Percentiles rank a stretch among this genome's conserved stretches.
These are phyloP conservation scores for Meiosimyza platycephala DNA, from an alignment of 2,888 invertebrate species.

Conservation along the genomic window DNA sequence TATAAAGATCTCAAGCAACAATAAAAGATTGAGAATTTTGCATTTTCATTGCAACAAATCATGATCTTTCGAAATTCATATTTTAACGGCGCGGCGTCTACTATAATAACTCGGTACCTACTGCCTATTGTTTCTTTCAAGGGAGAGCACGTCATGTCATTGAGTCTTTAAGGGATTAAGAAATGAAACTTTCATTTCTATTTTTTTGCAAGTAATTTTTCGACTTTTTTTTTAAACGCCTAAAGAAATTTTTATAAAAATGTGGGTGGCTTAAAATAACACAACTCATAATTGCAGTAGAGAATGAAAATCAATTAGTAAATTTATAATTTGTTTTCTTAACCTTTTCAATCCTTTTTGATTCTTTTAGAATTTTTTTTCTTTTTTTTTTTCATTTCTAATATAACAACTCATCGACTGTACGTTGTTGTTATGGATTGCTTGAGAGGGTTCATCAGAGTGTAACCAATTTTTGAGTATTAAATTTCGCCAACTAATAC, in stretches of 20 bases:
- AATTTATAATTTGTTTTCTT: conserved; percentile 47
- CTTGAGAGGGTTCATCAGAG: conserved; percentile 49
- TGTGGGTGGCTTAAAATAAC: conserved; percentile 57
- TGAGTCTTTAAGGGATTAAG: conserved; percentile 4
- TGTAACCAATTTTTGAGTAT: conserved; percentile 46
- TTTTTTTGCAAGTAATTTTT: conserved; percentile 49
- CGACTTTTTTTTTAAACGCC: neutral
- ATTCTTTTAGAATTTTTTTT: neutral
- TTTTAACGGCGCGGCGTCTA: neutral
- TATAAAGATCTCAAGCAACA: too few species aligned
- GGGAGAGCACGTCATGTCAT: neutral
- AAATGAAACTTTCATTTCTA: conserved; percentile 20
- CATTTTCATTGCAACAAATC: neutral
- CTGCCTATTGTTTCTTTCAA: neutral
- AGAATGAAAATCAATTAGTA: conserved; percentile 30
- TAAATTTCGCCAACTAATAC: conserved; percentile 54
- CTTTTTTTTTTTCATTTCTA: neutral
- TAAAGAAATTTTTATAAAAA: conserved; percentile 28
- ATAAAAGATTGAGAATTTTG: neutral
- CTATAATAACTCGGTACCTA: neutral
- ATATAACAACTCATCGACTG: conserved; percentile 2
- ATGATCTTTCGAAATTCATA: neutral
- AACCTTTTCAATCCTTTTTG: conserved; percentile 50
- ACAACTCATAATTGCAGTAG: conserved; percentile 41
- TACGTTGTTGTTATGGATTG: neutral